These are phyloP conservation scores for Sturnira hondurensis DNA, from an alignment of 2,113 vertebrate species.

Conservation along the genomic window DNA sequence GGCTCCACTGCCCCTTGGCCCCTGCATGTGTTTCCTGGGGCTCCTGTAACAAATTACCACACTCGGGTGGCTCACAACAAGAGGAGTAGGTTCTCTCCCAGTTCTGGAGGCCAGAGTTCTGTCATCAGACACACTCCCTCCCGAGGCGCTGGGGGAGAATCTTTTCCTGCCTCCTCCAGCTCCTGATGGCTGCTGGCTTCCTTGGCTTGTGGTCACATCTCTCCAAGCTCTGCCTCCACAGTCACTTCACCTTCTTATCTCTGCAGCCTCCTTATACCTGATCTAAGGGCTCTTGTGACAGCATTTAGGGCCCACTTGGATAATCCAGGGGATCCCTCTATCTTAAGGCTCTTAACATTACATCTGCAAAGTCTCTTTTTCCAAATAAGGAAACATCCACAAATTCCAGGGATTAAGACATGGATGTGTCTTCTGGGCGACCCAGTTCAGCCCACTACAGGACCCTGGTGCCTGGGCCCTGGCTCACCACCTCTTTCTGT, in stretches of 20 bases:
- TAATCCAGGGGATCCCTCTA: neutral
- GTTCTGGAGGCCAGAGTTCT: neutral
- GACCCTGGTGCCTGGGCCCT: neutral
- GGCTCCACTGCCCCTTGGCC: neutral
- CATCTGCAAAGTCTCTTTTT: neutral
- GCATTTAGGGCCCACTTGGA: neutral
- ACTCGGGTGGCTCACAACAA: neutral
- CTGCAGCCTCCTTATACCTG: neutral
- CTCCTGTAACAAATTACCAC: neutral
- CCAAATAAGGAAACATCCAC: neutral
- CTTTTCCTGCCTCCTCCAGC: neutral
- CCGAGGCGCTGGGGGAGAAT: neutral
- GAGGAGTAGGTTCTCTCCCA: neutral
- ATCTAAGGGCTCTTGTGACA: neutral
- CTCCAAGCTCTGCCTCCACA: neutral
- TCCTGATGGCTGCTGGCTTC: neutral
- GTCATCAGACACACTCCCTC: neutral
- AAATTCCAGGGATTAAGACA: neutral
- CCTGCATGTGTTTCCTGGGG: neutral
- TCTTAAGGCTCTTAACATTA: neutral
- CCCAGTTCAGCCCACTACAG: neutral
- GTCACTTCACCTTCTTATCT: neutral
- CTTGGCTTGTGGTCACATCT: neutral
- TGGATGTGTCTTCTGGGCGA: rapidly evolving
- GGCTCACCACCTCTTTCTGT: neutral